Evolutionary conservation across 2,113 vertebrate species (phyloP), one percentile per base, ranked within the genome.

Genomic region (Microtus oregoni): DNA sequence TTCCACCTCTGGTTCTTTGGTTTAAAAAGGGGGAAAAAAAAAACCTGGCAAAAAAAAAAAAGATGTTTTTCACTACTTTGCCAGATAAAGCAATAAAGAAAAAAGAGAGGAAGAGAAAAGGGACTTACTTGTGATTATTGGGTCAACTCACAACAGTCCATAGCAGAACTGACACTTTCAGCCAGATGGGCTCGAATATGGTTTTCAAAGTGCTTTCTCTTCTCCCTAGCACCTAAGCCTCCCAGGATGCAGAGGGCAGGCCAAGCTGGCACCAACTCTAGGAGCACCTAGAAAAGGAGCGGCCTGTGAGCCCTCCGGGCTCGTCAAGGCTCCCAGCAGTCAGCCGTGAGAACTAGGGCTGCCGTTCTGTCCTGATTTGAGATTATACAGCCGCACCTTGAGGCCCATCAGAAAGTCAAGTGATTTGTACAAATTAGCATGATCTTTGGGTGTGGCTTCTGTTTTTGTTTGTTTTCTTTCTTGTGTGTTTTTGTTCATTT

Each of bases 1-100:
- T 94, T 81, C 65, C 38, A 52, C 14, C 15, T 95, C 50, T 38
- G 32, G 20, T 86, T 24, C 79, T 94, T 88, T n/a, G 52, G 63
- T 94, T 91, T 76, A 61, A 2, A 52, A 65, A 50, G 24, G 22
- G 52, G 10, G 38, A n/a, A 11, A 38, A 11, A 30, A 50, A 4
- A 4, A 67, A 32, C 41, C 79, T 91, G 85, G 63, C 75, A 65
- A 65, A 91, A 32, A 77, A 92, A 88, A 30, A 92, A 35, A 82
- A 91, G 86, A 61, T 86, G 8, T 55, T 75, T 78, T 78, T 94
- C 38, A 77, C 78, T 73, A 32, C 63, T 94, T 85, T 32, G 14
- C 86, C 87, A 58, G 63, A 32, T 61, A 83, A 77, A 89, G 26
- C 38, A 95, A 58, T 47, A n/a, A 61, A 89, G 41, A 47, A 12